Evolutionary conservation across 2,797 vertebrate species (phyloP), one percentile per base, ranked within the genome.

Genomic region (Pseudochromis fuscus): DNA sequence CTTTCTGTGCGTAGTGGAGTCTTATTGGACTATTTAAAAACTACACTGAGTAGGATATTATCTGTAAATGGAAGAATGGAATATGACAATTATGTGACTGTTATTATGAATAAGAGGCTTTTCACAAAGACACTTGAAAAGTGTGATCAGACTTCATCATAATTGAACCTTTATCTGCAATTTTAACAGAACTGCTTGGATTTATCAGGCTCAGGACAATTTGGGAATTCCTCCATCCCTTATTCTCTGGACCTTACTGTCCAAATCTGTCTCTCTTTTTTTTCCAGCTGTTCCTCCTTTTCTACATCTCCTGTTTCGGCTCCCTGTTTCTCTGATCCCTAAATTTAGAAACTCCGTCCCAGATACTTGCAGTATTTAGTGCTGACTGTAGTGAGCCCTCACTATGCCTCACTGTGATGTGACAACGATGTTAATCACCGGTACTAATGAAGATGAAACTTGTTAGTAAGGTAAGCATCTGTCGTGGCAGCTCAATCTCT

Each of bases 291-390:
- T 77, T 72, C 50, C 51, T 81, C 38, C 27, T 23, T 78, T 71
- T 72, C 50, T 49, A 52, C 69, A 45, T 85, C 64, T 79, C 48
- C 60, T 48, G 30, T 71, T 77, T 81, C 69, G 67, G 12, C 58
- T 75, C 42, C 30, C 48, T 2, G 1, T 82, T 77, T 62, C 73
- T 87, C 81, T 88, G 69, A 89, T 88, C 68, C 71, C 88, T 92
- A 91, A 91, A 90, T 91, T 85, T 91, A 91, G 90, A 88, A 89
- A 77, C 71, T 73, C 72, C 5, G 83, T 86, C 89, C 90, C 82
- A 93, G 87, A 88, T 91, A 82, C 67, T 78, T 75, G 61, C 63
- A 65, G 73, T 67, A 82, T 88, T 92, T 90, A 86, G 30, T 77
- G 79, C 77, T 82, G 88, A 91, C 65, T 85, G 61, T 70, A 51